Evolutionary conservation across 2,797 vertebrate genomes (phyloP).

Genomic region (Centropyge bicolor): DNA sequence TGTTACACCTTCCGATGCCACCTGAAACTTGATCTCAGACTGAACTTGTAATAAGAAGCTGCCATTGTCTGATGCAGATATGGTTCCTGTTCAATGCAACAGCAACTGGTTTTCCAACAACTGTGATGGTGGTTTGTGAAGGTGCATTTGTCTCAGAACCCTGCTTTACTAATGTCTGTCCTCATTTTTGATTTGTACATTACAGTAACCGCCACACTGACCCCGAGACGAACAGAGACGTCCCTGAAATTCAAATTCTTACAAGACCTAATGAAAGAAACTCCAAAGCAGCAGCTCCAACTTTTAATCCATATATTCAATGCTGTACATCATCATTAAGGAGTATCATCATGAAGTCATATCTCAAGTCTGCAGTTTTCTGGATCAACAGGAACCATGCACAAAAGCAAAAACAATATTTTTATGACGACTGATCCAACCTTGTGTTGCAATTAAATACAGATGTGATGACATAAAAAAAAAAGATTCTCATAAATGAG

Average conservation of each 20-base stretch:
- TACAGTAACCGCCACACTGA: conserved; percentile 5
- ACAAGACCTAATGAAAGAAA: background rate
- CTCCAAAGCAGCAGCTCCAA: background rate
- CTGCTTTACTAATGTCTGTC: background rate
- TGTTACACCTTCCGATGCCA: background rate
- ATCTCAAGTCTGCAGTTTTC: background rate
- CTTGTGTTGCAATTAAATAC: background rate
- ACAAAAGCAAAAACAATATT: background rate
- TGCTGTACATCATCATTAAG: background rate
- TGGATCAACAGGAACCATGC: background rate
- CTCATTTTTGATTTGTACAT: background rate
- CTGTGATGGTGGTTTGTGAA: background rate
- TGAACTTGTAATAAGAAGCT: background rate
- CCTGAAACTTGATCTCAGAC: background rate
- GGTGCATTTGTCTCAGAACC: background rate
- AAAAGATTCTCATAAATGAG: background rate
- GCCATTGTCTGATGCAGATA: background rate
- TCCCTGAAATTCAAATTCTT: background rate
- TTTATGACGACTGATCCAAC: background rate
- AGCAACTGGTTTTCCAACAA: background rate
- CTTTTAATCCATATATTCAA: background rate
- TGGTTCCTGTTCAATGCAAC: background rate
- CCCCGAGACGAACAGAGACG: background rate
- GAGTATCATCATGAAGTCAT: background rate
- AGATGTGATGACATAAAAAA: background rate